Conservation (phyloP, 2,888 invertebrate genomes). For the Zygothrica quintamaculata region DNA sequence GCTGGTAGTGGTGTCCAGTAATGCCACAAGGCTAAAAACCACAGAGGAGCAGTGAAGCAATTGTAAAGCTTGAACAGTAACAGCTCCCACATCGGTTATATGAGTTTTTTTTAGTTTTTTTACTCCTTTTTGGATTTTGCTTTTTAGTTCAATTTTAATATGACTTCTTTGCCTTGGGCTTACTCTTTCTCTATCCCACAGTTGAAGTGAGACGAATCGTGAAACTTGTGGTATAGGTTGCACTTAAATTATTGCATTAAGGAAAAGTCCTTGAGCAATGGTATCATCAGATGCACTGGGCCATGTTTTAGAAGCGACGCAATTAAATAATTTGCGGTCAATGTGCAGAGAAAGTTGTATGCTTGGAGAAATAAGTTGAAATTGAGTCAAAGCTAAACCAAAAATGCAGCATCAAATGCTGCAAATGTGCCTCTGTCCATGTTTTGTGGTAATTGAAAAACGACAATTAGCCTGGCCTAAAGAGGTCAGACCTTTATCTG, state of each 20-base stretch:
- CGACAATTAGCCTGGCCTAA: conserved; percentile 69
- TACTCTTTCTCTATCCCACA: too few relatives aligned
- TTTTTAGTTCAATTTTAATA: conserved; percentile 68
- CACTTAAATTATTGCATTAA: conserved; percentile 79
- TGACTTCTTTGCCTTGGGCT: conserved; percentile 59
- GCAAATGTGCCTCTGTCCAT: conserved; percentile 7
- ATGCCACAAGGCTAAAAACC: conserved; percentile 52
- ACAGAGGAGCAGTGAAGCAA: conserved; percentile 34
- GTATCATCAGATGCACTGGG: conserved; percentile 28
- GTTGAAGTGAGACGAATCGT: conserved; percentile 31
- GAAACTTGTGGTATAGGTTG: conserved; percentile 70
- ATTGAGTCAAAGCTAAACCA: conserved; percentile 36
- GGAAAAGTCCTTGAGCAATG: conserved; percentile 64
- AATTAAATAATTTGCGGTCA: conserved; percentile 79
- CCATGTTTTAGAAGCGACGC: conserved; percentile 51
- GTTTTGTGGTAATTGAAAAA: conserved; percentile 71
- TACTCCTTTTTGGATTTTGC: conserved; percentile 24
- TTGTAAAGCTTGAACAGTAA: conserved; percentile 14
- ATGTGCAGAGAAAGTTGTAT: conserved; percentile 53
- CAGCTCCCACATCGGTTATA: conserved; percentile 57
- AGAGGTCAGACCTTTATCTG: conserved; percentile 62
- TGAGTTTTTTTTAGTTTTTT: conserved; percentile 5
- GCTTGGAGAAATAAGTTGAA: conserved; percentile 53
- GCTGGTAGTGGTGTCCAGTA: conserved; percentile 6
- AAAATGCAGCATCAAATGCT: conserved; percentile 36